phyloP scores from a whole-genome alignment of 2,888 invertebrate genomes.

The Caenorhabditis virilis region DNA sequence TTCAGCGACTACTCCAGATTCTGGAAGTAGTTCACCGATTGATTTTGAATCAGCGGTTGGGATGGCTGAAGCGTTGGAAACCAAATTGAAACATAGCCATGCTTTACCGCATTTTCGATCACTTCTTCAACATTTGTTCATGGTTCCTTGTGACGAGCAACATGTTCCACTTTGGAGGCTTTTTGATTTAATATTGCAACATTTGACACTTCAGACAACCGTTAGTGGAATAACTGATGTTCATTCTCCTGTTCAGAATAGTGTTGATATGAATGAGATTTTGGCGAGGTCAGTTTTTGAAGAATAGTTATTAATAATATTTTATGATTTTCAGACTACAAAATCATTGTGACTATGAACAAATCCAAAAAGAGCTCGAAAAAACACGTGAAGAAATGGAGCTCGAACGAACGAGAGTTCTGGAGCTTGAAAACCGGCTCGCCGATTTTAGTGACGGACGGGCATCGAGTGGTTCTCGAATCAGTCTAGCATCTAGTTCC shows the following conservation, averaged over 20 bases:
- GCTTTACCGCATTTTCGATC: conserved; percentile 92
- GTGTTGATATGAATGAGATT: conserved; percentile 60
- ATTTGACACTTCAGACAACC: conserved; percentile 70
- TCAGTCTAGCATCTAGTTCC: conserved; percentile 42
- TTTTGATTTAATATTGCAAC: conserved; percentile 90
- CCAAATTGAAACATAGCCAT: conserved; percentile 80
- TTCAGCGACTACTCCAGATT: conserved; percentile 68
- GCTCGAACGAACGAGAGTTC: conserved; percentile 46
- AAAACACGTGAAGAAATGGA: conserved; percentile 53
- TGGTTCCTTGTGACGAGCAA: conserved; percentile 81
- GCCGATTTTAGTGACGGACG: conserved; percentile 58
- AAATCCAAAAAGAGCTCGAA: conserved; percentile 56
- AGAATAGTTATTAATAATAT: not conserved
- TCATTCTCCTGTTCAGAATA: conserved; percentile 41
- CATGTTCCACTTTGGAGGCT: conserved; percentile 90
- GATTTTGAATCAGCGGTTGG: conserved; percentile 78
- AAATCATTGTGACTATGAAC: conserved; percentile 63
- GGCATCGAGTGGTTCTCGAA: conserved; percentile 29
- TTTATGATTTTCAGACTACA: conserved; percentile 42
- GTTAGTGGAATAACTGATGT: conserved; percentile 55
- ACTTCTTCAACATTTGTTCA: conserved; percentile 83
- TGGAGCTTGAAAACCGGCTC: conserved; percentile 62
- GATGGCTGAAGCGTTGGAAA: conserved; percentile 79
- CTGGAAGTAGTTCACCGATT: conserved; percentile 58
- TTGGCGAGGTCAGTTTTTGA: conserved; percentile 39